A percentile compares a stretch with the other conserved stretches of the same genome.
phyloP scores from a whole-genome alignment of 2,888 invertebrate species.

The Meteorus colon region DNA sequence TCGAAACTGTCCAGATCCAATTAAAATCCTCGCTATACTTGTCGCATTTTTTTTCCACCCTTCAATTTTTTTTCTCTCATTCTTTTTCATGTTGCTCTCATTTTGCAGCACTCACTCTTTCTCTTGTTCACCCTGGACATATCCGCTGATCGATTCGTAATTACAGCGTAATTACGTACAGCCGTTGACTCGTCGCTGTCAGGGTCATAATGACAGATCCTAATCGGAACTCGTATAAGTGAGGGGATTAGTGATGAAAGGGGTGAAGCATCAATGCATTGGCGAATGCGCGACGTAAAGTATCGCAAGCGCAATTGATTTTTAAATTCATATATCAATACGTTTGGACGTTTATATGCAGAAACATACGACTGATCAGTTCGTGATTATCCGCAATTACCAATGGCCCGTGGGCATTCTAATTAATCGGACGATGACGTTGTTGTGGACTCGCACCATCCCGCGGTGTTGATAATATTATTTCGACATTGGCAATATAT shows the following conservation, averaged over 20 bases:
- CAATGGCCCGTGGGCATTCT: slow-evolving; percentile 30
- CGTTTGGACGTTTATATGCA: not conserved
- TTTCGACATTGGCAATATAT: slow-evolving; percentile 21
- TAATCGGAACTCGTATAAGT: slow-evolving; percentile 14
- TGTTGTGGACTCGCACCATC: slow-evolving; percentile 28
- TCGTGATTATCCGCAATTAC: slow-evolving; percentile 39
- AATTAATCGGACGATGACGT: slow-evolving; percentile 40
- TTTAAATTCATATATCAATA: slow-evolving; percentile 12
- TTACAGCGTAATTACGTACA: slow-evolving; percentile 38
- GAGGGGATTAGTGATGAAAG: not conserved
- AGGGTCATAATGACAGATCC: slow-evolving; percentile 33
- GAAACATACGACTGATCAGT: slow-evolving; percentile 17
- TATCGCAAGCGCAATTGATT: slow-evolving; percentile 14
- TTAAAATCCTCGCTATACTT: slow-evolving; percentile 43
- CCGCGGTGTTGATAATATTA: slow-evolving; percentile 39
- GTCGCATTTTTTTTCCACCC: slow-evolving; percentile 27
- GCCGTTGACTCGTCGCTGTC: slow-evolving; percentile 27
- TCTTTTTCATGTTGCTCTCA: slow-evolving; percentile 17
- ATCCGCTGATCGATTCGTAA: slow-evolving; percentile 41
- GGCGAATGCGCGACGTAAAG: not conserved
- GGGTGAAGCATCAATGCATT: not conserved
- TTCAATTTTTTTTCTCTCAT: slow-evolving; percentile 14
- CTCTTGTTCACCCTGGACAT: slow-evolving; percentile 8
- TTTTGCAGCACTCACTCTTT: slow-evolving; percentile 16
- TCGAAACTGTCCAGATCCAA: slow-evolving; percentile 47